Conservation (phyloP, 2,888 invertebrate species). For the Chromoteleia sp. region DNA sequence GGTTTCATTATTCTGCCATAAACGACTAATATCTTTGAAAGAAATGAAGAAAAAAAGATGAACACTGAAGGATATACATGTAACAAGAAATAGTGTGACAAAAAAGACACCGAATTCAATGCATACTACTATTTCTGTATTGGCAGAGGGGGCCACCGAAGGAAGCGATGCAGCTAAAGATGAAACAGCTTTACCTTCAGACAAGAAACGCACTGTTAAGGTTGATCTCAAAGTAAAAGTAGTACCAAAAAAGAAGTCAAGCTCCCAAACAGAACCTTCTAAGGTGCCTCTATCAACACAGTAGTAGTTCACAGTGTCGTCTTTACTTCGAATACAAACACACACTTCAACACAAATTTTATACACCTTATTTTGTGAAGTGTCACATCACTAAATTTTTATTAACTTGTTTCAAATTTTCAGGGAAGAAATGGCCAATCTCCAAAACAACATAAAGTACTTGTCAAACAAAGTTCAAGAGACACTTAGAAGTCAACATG, state of each 20-base stretch:
- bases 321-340: slow-evolving; percentile 8
- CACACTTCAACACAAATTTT: slow-evolving; percentile 27
- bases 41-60: slow-evolving; percentile 12
- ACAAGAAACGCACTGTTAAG: slow-evolving; percentile 83
- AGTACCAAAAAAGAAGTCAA: slow-evolving; percentile 82
- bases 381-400: not conserved
- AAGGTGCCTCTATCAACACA: slow-evolving; percentile 82
- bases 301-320: slow-evolving; percentile 75
- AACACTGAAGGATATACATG: slow-evolving; percentile 60
- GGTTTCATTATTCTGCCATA: slow-evolving; percentile 63
- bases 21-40: not conserved
- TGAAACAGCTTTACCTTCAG: slow-evolving; percentile 78
- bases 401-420: slow-evolving; percentile 63
- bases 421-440: slow-evolving; percentile 92
- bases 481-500: slow-evolving; percentile 76
- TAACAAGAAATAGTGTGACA: slow-evolving; percentile 18
- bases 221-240: slow-evolving; percentile 84
- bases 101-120: slow-evolving; percentile 42
- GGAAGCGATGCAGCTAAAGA: slow-evolving; percentile 77
- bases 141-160: slow-evolving; percentile 81
- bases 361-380: not conserved
- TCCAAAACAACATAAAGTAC: slow-evolving; percentile 92
- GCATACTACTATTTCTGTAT: slow-evolving; percentile 78
- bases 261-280: slow-evolving; percentile 76
- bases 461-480: slow-evolving; percentile 85